Base-by-base conservation (phyloP, 1,140 invertebrate genomes). In the Lysiphlebus fabarum region DNA sequence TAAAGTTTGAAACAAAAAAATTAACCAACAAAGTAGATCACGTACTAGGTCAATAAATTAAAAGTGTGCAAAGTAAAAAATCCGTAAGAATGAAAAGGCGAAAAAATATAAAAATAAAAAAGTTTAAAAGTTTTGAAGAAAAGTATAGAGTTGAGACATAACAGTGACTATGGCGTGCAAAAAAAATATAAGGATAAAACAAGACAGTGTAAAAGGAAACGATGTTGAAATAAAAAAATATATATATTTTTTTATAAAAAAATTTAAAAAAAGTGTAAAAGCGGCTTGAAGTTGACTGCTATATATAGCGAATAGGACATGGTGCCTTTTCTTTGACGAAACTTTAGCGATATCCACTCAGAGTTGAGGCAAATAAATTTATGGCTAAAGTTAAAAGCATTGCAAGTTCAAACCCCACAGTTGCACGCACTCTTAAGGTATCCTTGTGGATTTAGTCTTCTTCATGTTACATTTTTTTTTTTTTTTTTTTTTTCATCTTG, bases 381-480 rank as follows among this genome's bases (percentile, higher is more conserved):
- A 76, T 71, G 69, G 67, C 51, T 37, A 69, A 76, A 74, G 72
- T 76, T 75, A 72, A 73, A 69, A 73, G 72, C 65, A 70, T 69
- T 62, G 66, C 69, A 66, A 70, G 67, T 67, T 71, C 64, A 62
- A 64, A 33, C 14, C 49, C 17, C 17, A 26, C 64, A 62, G 59
- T 66, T 37, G 36, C 49, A n/a, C 36, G 36, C 49, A 36, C n/a
- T 26, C 17, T 26, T 26, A 2, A 26, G 17, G 17, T 26, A 26
- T 26, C 17, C 17, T 36, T 44, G 44, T 36, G 10, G 7, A 26
- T 33, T 26, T 49, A 49, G 17, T 9, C 33, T 7, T 45, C 2
- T 47, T 11, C 17, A 47, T 26, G 12, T 47, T n/a, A 45, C 43
- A 1, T 11, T 45, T 1, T 45, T 11, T 45, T 7, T n/a, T 6